Evolutionary conservation across 2,888 invertebrate species (phyloP).

Genomic region (Pristionchus mayeri): DNA sequence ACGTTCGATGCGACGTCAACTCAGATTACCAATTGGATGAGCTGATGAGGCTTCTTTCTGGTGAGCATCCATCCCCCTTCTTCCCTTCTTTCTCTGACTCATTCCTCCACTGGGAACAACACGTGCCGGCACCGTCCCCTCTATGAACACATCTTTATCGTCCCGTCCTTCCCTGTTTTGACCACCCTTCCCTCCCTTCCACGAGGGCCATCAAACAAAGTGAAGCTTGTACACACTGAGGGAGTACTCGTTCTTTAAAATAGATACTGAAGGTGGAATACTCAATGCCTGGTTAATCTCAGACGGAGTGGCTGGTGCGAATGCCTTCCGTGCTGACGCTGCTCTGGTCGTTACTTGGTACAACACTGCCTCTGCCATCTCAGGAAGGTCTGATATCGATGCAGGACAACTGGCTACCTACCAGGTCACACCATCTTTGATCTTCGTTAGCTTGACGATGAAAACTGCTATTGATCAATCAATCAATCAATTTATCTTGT

Average conservation of each 20-base stretch:
- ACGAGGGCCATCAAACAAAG: background rate
- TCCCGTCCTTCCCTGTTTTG: background rate
- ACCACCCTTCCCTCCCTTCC: too few species aligned
- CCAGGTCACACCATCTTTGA: constrained; percentile 58
- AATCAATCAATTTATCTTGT: too few species aligned
- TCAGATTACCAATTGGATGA: constrained; percentile 73
- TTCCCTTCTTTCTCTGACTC: background rate
- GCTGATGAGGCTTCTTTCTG: constrained; percentile 70
- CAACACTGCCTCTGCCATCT: constrained; percentile 75
- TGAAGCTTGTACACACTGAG: too few species aligned
- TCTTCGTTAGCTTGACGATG: too few species aligned
- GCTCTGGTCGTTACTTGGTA: constrained; percentile 91
- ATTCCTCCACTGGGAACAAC: background rate
- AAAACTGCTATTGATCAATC: too few species aligned
- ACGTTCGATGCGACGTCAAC: constrained; percentile 72
- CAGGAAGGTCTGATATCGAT: constrained; percentile 75
- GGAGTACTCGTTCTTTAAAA: background rate
- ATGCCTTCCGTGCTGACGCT: constrained; percentile 91
- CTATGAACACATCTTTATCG: background rate
- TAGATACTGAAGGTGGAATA: background rate
- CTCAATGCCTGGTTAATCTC: constrained; percentile 79
- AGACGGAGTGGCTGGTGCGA: constrained; percentile 90
- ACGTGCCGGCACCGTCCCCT: constrained; percentile 5
- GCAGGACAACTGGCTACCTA: constrained; percentile 75
- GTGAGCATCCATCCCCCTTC: constrained; percentile 13